Evolutionary conservation across 2,797 vertebrate genomes (phyloP), one percentile per base, ranked within the genome.

Genomic region (Hirundo rustica): DNA sequence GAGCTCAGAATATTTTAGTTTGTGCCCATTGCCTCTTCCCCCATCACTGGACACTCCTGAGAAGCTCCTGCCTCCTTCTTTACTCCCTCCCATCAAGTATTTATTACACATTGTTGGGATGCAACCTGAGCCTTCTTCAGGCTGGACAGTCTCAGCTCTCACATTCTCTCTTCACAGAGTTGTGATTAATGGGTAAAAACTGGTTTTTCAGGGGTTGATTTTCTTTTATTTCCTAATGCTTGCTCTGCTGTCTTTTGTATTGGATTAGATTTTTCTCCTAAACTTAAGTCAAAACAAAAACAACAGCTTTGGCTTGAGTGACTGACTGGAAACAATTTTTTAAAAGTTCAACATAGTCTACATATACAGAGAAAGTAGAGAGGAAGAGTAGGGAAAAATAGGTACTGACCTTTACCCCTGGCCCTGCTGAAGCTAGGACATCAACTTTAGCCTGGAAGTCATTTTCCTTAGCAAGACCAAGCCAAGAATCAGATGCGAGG

Each of bases 231-330:
- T 89, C 60, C 42, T 74, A 45, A 8, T 71, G 47, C 14, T 75
- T 81, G 12, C 48, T 53, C 26, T 91, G 27, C 45, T 93, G 34
- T 67, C 26, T 92, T 72, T 81, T 62, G 26, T 54, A 51, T 86
- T 88, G 54, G n/a, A 42, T 50, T 26, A 83, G 34, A 16, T 75
- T 89, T 88, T 85, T 75, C 40, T 85, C 20, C 25, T 88, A 53
- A 83, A 68, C 18, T 51, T 72, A 47, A 13, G 7, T 55, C 2
- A 2, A 55, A 58, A 50, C 2, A 64, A 48, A 15, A 81, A 21
- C 18, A 68, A 34, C 30, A 40, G 18, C 29, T 83, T 60, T 85
- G 76, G 34, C 30, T 68, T n/a, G 10, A 77, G 45, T 76, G n/a
- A 54, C 51, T 51, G 42, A 30, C 53, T 61, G 51, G 61, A 75